Evolutionary conservation across 1,140 invertebrate species (phyloP).

Genomic region (roundworm (Caenorhabditis elegans)): DNA sequence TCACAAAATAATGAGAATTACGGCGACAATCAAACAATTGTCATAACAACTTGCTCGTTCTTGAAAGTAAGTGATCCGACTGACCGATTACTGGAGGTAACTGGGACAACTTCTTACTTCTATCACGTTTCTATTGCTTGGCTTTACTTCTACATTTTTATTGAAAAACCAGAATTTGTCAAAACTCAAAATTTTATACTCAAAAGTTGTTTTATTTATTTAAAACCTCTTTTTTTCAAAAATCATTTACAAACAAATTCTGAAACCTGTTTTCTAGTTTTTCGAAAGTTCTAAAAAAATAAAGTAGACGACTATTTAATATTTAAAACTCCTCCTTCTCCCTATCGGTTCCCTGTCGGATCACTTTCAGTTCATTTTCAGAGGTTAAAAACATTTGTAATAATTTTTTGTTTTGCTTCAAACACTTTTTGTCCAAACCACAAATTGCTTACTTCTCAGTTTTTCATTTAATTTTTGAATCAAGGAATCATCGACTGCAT

Average conservation of each 20-base stretch:
- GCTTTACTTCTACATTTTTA: neutral
- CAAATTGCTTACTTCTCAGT: slow-evolving; percentile 3
- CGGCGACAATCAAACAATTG: neutral
- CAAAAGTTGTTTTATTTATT: too few species aligned
- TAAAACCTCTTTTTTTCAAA: too few species aligned
- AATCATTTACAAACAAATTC: too few species aligned
- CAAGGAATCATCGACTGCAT: neutral
- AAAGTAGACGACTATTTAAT: too few species aligned
- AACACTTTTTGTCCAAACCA: too few species aligned
- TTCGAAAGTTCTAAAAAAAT: too few species aligned
- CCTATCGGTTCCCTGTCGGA: slow-evolving; percentile 23
- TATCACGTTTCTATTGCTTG: neutral
- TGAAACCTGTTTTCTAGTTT: too few species aligned
- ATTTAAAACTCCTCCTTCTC: neutral
- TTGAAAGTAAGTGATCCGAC: slow-evolving; percentile 12
- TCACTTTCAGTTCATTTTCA: slow-evolving; percentile 6
- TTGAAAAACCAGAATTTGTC: too few species aligned
- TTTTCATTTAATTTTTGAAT: neutral
- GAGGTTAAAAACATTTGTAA: too few species aligned
- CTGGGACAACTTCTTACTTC: neutral
- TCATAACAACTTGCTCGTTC: slow-evolving; percentile 5
- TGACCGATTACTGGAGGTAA: neutral
- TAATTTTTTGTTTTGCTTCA: too few species aligned
- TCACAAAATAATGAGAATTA: neutral
- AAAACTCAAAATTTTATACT: too few species aligned